Percentiles rank a stretch among this genome's conserved stretches.
Evolutionary conservation across 2,888 invertebrate species (phyloP).

Genomic region (Mesodorylaimus sp.): DNA sequence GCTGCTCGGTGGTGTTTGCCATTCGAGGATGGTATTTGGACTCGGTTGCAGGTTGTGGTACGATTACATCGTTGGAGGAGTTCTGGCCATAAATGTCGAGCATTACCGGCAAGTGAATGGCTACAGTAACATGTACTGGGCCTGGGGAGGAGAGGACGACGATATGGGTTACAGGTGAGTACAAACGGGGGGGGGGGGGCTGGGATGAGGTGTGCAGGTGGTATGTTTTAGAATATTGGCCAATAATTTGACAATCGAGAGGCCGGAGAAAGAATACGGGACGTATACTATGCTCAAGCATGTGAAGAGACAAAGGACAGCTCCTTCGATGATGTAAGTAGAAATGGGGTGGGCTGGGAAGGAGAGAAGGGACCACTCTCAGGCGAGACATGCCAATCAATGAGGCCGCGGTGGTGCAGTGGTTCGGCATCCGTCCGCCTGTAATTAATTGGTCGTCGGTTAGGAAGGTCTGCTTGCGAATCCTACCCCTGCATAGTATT

Average conservation of each 20-base stretch:
- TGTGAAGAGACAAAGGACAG: constrained; percentile 26
- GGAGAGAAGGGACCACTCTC: too few relatives aligned
- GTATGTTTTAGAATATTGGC: constrained; percentile 2
- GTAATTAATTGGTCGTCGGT: too few relatives aligned
- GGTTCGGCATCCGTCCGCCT: too few relatives aligned
- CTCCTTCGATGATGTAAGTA: constrained; percentile 21
- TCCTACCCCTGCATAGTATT: too few relatives aligned
- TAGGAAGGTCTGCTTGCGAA: too few relatives aligned
- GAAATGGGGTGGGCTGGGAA: too few relatives aligned
- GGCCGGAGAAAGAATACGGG: constrained; percentile 21
- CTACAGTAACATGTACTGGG: constrained; percentile 37
- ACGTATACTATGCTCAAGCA: constrained; percentile 43
- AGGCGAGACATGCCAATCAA: too few relatives aligned
- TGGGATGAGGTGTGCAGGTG: too few relatives aligned
- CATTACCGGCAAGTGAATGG: constrained; percentile 35
- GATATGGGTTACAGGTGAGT: constrained; percentile 19
- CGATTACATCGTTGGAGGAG: constrained; percentile 35
- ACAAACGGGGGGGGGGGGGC: too few relatives aligned
- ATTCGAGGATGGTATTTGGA: not conserved
- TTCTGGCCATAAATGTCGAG: constrained; percentile 32
- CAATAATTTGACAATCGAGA: constrained; percentile 5
- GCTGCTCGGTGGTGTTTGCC: not conserved
- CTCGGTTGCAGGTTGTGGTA: constrained; percentile 30
- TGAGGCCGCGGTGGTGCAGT: too few relatives aligned
- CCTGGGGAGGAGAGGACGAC: constrained; percentile 32